Percentiles rank a stretch among this genome's conserved stretches.
Evolutionary conservation across 2,113 vertebrate genomes (phyloP).

Genomic region (Amphiprion ocellaris): DNA sequence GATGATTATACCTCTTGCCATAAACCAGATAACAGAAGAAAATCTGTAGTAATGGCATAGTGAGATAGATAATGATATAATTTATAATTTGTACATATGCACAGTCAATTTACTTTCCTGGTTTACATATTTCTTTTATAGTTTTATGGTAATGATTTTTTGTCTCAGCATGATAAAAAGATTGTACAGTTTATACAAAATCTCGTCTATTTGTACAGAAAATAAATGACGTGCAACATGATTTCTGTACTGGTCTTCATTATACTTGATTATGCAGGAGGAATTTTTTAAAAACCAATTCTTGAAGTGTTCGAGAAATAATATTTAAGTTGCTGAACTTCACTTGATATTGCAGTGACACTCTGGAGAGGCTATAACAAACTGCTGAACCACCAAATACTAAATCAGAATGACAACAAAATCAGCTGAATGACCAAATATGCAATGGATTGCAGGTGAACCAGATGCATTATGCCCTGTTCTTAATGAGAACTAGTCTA

Average conservation of each 20-base stretch:
- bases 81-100: slow-evolving; percentile 81
- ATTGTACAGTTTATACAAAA: slow-evolving; percentile 86
- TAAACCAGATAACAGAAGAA: neutral
- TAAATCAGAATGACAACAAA: too few species aligned
- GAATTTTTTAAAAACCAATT: too few species aligned
- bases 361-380: too few species aligned
- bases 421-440: too few species aligned
- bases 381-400: too few species aligned
- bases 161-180: slow-evolving; percentile 63
- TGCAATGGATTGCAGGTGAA: too few species aligned
- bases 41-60: slow-evolving; percentile 17
- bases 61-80: slow-evolving; percentile 58
- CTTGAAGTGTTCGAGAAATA: too few species aligned
- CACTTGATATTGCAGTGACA: too few species aligned
- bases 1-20: slow-evolving; percentile 20
- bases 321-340: too few species aligned
- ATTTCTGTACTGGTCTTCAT: slow-evolving; percentile 22
- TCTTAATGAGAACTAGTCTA: too few species aligned
- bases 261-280: neutral
- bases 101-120: slow-evolving; percentile 53
- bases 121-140: slow-evolving; percentile 47
- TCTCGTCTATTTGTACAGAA: slow-evolving; percentile 81
- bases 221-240: slow-evolving; percentile 76
- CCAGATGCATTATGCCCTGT: too few species aligned
- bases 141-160: slow-evolving; percentile 27